Percentiles rank a stretch among this genome's conserved stretches.
phyloP scores from a whole-genome alignment of 2,113 vertebrate species.

The Dolichallabes microphthalmus region DNA sequence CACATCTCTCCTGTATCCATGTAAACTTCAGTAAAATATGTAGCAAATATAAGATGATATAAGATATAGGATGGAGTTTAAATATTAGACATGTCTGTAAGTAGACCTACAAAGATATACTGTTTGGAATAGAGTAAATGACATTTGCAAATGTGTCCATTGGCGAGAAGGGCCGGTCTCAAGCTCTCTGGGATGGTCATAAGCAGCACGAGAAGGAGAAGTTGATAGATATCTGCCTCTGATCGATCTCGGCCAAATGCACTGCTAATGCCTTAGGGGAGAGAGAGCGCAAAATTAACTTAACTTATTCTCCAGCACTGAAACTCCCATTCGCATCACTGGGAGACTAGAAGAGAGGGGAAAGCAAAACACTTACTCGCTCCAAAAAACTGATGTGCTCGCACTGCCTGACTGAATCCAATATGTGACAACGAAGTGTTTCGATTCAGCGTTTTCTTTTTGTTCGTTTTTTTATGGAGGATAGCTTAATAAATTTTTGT shows the following conservation, averaged over 20 bases:
- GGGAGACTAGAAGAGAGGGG: slow-evolving; percentile 60
- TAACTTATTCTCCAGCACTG: slow-evolving; percentile 65
- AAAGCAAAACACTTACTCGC: slow-evolving; percentile 54
- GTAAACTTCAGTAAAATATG: neutral
- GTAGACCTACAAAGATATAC: neutral
- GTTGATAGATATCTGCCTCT: slow-evolving; percentile 64
- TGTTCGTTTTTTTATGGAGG: neutral
- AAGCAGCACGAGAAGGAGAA: slow-evolving; percentile 57
- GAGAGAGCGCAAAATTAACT: slow-evolving; percentile 63
- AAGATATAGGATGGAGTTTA: neutral
- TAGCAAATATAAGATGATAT: neutral
- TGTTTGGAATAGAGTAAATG: slow-evolving; percentile 22
- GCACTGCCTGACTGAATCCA: neutral
- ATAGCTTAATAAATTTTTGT: neutral
- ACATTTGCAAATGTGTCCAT: slow-evolving; percentile 40
- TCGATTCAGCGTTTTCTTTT: neutral
- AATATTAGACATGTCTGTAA: slow-evolving; percentile 13
- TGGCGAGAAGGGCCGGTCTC: slow-evolving; percentile 47
- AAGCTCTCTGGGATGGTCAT: slow-evolving; percentile 61
- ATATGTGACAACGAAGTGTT: slow-evolving; percentile 2
- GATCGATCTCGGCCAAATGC: slow-evolving; percentile 71
- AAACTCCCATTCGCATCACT: slow-evolving; percentile 66
- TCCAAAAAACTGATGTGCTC: neutral
- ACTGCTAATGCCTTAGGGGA: slow-evolving; percentile 65
- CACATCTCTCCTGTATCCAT: neutral